Conservation (phyloP, 2,113 vertebrate genomes). For the Smithornis capensis region DNA sequence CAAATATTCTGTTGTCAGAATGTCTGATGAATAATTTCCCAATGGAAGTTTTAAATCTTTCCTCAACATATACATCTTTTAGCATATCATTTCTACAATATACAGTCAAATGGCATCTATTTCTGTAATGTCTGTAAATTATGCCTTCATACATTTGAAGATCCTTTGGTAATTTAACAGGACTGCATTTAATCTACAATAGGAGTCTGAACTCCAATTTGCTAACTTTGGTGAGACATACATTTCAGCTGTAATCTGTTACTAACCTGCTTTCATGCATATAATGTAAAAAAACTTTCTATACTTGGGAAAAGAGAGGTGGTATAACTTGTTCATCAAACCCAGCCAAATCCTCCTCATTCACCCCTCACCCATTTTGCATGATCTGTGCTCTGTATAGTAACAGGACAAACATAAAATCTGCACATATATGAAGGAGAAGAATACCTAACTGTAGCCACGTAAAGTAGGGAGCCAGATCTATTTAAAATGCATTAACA, state of each 20-base stretch:
- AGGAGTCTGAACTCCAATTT: neutral
- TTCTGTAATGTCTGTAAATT: neutral
- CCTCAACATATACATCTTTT: neutral
- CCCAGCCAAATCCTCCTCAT: neutral
- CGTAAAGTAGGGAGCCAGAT: slow-evolving; percentile 29
- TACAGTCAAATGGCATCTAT: neutral
- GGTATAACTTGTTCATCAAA: slow-evolving; percentile 21
- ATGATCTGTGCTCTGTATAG: slow-evolving; percentile 22
- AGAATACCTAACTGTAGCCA: neutral
- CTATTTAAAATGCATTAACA: slow-evolving; percentile 57
- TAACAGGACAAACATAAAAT: slow-evolving; percentile 32
- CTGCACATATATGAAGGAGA: slow-evolving; percentile 37
- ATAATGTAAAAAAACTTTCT: slow-evolving; percentile 17
- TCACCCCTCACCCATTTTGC: slow-evolving; percentile 18
- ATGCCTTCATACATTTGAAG: neutral
- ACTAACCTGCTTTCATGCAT: slow-evolving; percentile 21
- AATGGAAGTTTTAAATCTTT: neutral
- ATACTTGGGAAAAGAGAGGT: slow-evolving; percentile 3
- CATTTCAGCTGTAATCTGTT: slow-evolving; percentile 36
- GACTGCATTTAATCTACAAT: neutral
- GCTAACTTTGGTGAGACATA: neutral
- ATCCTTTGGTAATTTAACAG: neutral
- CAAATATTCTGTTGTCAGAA: neutral
- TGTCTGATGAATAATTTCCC: neutral
- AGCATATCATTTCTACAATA: neutral